Base-by-base conservation (phyloP, 1,140 invertebrate species). In the Pogonomyrmex barbatus region DNA sequence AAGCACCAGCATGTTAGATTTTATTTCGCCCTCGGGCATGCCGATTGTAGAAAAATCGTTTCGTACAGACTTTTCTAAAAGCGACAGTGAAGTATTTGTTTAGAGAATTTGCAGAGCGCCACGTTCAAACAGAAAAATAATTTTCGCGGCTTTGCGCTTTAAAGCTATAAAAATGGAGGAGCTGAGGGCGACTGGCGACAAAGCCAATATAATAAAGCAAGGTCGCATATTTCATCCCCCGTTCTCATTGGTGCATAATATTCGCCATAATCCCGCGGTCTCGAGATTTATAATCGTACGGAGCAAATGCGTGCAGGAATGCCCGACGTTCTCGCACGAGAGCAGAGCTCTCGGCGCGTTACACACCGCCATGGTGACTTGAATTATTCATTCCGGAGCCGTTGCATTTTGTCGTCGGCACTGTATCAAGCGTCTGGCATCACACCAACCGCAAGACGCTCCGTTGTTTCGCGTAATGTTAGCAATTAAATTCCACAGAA, bases 261-360 rank as follows among this genome's bases (percentile, higher is more conserved):
- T 93, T 91, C 91, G 89, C 86, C 90, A 92, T 92, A 92, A 92
- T 87, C 92, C 67, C 78, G 84, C 90, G 63, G 87, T 85, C 90
- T 81, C 87, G 91, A 92, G 94, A 94, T 94, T 95, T 94, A 95
- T 88, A 93, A 93, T 94, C 93, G 91, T 91, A 87, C 89, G 92
- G 87, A 85, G 93, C 85, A 91, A 93, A 94, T 92, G 94, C 93
- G 92, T 92, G 92, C 93, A 94, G 92, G 93, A 95, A 94, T 95
- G 93, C 91, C 81, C 88, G 92, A 91, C 87, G 92, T 91, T 93
- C 86, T 88, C 65, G 88, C 67, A 85, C 91, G 76, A 91, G 67
- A 92, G 79, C 56, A 50, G 89, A 89, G 90, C 89, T 86, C 89
- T 91, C 81, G 83, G 91, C 77, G 90, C 82, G 62, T 73, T 68